Base-by-base conservation (phyloP, 2,797 vertebrate species). In the Otolemur crassicaudatus region DNA sequence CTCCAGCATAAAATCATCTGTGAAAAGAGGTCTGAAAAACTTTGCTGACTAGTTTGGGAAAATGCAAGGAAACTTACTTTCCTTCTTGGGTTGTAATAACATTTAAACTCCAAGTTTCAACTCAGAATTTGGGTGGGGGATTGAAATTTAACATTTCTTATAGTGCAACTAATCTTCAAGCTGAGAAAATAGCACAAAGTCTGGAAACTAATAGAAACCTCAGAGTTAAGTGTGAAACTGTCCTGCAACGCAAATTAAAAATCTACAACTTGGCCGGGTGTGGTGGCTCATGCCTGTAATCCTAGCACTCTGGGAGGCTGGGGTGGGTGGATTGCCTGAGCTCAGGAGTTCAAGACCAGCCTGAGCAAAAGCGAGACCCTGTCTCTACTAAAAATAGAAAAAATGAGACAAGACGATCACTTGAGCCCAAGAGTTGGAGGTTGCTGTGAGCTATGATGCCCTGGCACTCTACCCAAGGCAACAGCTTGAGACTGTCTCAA, bases 141-240 rank as follows among this genome's bases (percentile, higher is more conserved):
- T 96, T 72, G 46, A 90, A 75, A 84, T 67, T 34, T 37, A 90
- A 86, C n/a, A 16, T 86, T 87, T 90, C 56, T 88, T 92, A 16
- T 0, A 79, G 14, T 63, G n/a, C 40, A 84, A 1, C 76, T 91
- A 73, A 96, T n/a, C 65, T 13, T 96, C 23, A 87, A 49, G n/a
- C 70, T 65, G 76, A 96, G 43, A 92, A 92, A 82, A 69, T 75
- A 67, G 14, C 20, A 77, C 5, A 58, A 61, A 87, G 19, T 90
- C 49, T 94, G 84, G 77, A 84, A 95, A 73, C 43, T 49, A 91
- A 1, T 34, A 40, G 22, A 81, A 12, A 23, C 34, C 49, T 46
- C 43, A 49, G 69, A 95, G 92, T 13, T 58, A 56, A 58, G 11
- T 82, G 56, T 92, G 81, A 61, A 90, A 65, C 34, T 81, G 23